These are phyloP conservation scores for Encarsia formosa DNA, from an alignment of 2,888 invertebrate genomes.

Conservation along the genomic window DNA sequence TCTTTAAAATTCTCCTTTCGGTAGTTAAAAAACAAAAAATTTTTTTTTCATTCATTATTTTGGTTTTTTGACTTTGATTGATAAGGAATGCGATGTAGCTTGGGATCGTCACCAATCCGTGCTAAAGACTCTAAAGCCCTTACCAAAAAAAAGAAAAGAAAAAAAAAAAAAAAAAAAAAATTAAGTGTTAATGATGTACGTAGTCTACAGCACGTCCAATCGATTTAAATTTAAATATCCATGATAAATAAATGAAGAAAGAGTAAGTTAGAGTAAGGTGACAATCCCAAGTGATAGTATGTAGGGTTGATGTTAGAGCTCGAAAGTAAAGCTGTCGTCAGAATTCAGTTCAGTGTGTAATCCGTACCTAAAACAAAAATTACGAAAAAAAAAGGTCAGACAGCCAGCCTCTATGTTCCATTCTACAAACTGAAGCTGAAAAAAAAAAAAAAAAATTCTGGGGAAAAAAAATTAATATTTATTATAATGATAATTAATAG, in stretches of 20 bases:
- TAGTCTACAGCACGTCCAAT: too few relatives aligned
- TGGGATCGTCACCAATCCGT: slow-evolving; percentile 17
- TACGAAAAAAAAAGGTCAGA: slow-evolving; percentile 45
- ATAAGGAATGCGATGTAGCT: neutral
- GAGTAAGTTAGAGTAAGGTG: slow-evolving; percentile 27
- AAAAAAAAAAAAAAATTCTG: neutral
- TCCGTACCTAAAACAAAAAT: slow-evolving; percentile 51
- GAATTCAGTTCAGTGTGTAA: slow-evolving; percentile 41
- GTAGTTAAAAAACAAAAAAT: too few relatives aligned
- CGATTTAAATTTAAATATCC: too few relatives aligned
- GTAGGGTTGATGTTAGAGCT: slow-evolving; percentile 40
- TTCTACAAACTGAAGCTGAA: too few relatives aligned
- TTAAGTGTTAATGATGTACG: too few relatives aligned
- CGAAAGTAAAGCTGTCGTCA: slow-evolving; percentile 47
- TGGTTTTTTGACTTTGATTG: neutral
- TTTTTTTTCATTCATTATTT: slow-evolving; percentile 1
- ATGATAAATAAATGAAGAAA: too few relatives aligned
- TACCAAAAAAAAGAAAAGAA: too few relatives aligned
- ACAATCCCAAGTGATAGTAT: slow-evolving; percentile 34
- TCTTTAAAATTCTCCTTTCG: too few relatives aligned
- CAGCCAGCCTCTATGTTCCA: slow-evolving; percentile 45
- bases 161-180: too few relatives aligned
- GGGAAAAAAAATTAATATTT: neutral
- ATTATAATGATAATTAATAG: neutral
- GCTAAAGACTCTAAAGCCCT: slow-evolving; percentile 11